A percentile compares a stretch with the other conserved stretches of the same genome.
phyloP scores from a whole-genome alignment of 2,888 invertebrate genomes.

The Stenodema calcarata region DNA sequence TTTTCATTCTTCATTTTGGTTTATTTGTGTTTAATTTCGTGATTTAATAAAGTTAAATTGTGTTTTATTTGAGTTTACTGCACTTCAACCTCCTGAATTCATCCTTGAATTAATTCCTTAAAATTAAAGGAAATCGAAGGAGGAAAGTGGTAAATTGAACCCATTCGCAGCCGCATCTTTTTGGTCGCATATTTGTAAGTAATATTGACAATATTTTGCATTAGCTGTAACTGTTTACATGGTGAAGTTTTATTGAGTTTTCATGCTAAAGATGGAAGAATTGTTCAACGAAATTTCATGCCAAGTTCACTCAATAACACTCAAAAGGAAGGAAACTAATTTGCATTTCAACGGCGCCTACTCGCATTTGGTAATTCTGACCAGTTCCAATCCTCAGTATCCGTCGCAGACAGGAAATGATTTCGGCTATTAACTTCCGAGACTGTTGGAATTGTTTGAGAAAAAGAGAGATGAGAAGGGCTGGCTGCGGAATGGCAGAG shows the following conservation, averaged over 20 bases:
- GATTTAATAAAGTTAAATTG: no score
- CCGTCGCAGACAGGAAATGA: constrained; percentile 3
- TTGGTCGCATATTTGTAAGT: no score
- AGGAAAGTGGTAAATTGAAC: no score
- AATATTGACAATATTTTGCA: no score
- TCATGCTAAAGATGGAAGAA: background rate
- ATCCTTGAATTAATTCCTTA: no score
- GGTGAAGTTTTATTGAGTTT: background rate
- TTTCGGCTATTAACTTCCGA: constrained; percentile 7
- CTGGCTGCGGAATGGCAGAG: background rate
- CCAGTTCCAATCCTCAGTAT: background rate
- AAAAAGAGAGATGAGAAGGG: background rate
- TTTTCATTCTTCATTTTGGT: no score
- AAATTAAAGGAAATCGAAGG: no score
- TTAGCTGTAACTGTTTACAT: no score
- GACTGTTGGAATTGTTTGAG: background rate
- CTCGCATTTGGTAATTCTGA: background rate
- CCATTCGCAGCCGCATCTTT: no score
- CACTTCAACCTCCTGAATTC: no score
- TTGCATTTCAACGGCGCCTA: background rate
- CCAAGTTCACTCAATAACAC: background rate
- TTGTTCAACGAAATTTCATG: background rate
- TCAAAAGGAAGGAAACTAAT: background rate
- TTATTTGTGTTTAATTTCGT: no score
- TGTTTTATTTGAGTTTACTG: no score